These are phyloP conservation scores for Pelosia muscerda DNA, from an alignment of 2,888 invertebrate species.

Conservation along the genomic window DNA sequence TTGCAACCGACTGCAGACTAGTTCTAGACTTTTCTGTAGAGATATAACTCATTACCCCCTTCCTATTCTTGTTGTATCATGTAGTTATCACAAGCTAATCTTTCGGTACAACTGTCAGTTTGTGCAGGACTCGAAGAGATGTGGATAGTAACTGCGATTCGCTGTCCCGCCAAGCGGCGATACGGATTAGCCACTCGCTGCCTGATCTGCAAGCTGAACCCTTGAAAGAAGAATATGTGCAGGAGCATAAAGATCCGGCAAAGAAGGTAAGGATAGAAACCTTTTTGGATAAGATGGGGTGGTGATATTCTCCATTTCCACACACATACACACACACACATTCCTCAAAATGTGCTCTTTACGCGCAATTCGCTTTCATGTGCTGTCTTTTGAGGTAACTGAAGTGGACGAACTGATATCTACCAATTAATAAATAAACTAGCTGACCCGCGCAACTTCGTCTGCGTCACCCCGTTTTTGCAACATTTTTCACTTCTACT, in stretches of 20 bases:
- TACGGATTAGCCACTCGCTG: conserved; percentile 91
- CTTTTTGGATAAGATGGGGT: not conserved
- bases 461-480: too few relatives aligned
- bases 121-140: conserved; percentile 75
- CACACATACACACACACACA: too few relatives aligned
- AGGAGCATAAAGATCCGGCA: conserved; percentile 89
- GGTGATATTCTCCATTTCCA: too few relatives aligned
- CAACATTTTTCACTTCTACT: too few relatives aligned
- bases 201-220: conserved; percentile 91
- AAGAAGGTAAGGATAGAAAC: conserved; percentile 87
- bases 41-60: not conserved
- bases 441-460: too few relatives aligned
- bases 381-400: too few relatives aligned
- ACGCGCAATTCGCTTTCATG: too few relatives aligned
- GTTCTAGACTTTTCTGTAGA: not conserved
- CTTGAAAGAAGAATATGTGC: conserved; percentile 89
- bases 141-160: conserved; percentile 86
- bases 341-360: too few relatives aligned
- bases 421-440: too few relatives aligned
- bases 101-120: conserved; percentile 19
- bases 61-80: conserved; percentile 5
- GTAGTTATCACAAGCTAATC: conserved; percentile 23
- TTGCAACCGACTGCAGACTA: not conserved
- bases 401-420: too few relatives aligned
- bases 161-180: conserved; percentile 89